These are phyloP conservation scores for Aythya fuligula DNA, from an alignment of 2,797 vertebrate species.

Conservation along the genomic window DNA sequence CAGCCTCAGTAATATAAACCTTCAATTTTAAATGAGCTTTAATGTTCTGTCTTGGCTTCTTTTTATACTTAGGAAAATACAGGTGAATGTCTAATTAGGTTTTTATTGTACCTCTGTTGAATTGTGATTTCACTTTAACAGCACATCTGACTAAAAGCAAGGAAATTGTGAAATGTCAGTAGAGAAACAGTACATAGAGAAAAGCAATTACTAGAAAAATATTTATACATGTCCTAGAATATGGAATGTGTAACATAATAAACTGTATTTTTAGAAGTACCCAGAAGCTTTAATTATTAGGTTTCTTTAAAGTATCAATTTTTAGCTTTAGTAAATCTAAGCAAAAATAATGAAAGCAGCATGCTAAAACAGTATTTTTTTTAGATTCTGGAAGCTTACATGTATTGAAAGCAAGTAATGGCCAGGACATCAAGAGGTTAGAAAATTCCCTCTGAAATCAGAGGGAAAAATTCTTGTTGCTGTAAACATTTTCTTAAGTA, in stretches of 20 bases:
- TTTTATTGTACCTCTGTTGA: neutral
- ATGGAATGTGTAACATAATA: neutral
- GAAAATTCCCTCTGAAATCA: neutral
- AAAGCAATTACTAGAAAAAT: neutral
- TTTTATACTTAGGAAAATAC: neutral
- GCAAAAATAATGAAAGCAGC: neutral
- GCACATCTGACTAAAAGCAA: neutral
- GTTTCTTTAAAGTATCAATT: neutral
- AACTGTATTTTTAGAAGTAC: neutral
- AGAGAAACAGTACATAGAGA: neutral
- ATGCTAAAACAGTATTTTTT: neutral
- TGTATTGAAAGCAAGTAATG: neutral
- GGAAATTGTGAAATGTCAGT: neutral
- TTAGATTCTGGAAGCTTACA: neutral
- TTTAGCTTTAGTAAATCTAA: neutral
- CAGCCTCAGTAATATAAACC: neutral
- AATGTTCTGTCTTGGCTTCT: neutral
- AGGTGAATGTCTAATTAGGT: neutral
- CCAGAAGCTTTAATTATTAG: neutral
- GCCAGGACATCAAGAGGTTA: neutral
- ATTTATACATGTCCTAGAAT: neutral
- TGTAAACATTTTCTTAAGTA: neutral
- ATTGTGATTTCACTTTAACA: neutral
- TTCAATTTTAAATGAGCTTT: neutral
- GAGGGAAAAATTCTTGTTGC: neutral